phyloP scores from a whole-genome alignment of 2,113 vertebrate species.

The Passer montanus region DNA sequence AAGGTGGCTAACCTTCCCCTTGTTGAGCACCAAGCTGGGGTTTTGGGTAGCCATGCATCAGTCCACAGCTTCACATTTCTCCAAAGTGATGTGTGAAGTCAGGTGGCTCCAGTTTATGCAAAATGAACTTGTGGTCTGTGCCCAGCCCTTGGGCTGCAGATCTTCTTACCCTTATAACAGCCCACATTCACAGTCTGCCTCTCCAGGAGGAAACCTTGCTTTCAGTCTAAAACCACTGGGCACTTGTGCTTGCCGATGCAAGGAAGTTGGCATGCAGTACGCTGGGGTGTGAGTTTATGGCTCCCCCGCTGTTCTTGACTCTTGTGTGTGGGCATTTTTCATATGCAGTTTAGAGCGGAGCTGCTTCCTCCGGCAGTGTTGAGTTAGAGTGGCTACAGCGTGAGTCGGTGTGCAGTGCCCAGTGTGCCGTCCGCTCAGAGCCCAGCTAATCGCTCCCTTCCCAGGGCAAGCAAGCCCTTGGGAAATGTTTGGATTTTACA shows the following conservation, averaged over 20 bases:
- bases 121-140: neutral
- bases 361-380: neutral
- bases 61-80: fast-evolving
- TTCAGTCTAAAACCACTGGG: neutral
- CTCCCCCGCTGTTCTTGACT: neutral
- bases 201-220: neutral
- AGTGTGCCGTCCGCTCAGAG: fast-evolving
- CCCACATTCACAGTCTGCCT: neutral
- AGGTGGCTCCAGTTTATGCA: neutral
- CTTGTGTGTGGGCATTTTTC: constrained; percentile 5
- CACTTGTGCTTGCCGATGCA: neutral
- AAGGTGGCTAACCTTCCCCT: neutral
- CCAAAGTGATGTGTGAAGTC: neutral
- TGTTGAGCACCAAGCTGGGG: neutral
- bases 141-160: neutral
- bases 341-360: neutral
- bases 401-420: neutral
- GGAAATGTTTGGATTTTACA: neutral
- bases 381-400: fast-evolving
- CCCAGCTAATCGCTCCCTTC: neutral
- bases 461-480: neutral
- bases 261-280: neutral
- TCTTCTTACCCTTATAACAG: neutral
- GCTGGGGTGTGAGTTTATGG: neutral
- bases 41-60: neutral